Percentiles rank a stretch among this genome's conserved stretches.
Conservation (phyloP, 2,797 vertebrate species). For the Perodicticus potto region DNA sequence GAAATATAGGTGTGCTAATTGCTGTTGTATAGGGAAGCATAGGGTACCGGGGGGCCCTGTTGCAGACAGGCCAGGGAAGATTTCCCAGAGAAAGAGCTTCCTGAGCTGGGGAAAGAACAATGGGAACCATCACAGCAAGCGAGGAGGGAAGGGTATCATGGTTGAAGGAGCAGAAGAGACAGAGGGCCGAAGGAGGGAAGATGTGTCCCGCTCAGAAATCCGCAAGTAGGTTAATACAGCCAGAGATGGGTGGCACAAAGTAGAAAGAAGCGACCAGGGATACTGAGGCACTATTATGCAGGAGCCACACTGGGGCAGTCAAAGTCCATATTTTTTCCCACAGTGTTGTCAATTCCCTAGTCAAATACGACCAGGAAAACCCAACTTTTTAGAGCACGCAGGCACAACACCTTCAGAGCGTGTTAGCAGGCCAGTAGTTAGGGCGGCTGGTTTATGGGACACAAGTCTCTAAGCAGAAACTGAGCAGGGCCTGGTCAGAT, state of each 20-base stretch:
- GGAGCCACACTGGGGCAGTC: neutral
- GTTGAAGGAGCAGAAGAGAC: neutral
- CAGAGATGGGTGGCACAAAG: neutral
- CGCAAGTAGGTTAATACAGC: neutral
- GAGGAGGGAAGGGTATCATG: neutral
- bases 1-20: neutral
- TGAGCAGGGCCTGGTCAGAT: neutral
- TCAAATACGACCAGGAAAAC: neutral
- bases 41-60: neutral
- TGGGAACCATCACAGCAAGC: fast-evolving
- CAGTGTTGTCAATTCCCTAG: neutral
- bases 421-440: neutral
- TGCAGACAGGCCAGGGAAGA: neutral
- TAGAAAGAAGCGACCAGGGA: neutral
- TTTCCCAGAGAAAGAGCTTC: neutral
- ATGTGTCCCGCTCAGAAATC: neutral
- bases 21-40: neutral
- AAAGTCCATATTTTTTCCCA: neutral
- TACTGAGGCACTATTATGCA: neutral
- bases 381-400: neutral
- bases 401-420: neutral
- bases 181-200: neutral
- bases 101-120: neutral
- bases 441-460: neutral
- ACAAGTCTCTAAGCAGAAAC: neutral